phyloP scores from a whole-genome alignment of 2,797 vertebrate genomes.

The Coilia nasus region DNA sequence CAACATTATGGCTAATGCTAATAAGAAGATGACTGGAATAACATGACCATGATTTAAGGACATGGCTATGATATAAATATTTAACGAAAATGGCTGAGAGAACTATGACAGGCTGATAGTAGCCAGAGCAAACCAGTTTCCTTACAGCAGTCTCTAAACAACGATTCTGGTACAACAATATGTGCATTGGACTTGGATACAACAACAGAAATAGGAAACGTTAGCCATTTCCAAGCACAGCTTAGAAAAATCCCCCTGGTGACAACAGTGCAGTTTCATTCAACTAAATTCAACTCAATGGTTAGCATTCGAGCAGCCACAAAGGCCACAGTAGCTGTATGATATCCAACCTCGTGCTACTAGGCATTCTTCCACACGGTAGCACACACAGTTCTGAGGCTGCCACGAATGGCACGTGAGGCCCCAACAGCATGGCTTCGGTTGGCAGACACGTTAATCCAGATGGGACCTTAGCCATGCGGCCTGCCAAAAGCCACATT shows the following conservation, averaged over 20 bases:
- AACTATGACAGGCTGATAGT: neutral
- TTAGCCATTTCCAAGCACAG: neutral
- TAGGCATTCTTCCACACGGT: neutral
- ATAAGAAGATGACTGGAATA: neutral
- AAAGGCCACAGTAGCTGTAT: neutral
- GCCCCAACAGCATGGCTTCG: neutral
- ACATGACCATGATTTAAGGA: too few species aligned
- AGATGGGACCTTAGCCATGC: neutral
- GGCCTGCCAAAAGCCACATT: neutral
- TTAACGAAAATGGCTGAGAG: neutral
- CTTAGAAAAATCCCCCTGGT: neutral
- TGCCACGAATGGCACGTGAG: neutral
- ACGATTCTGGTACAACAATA: neutral
- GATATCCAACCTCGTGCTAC: neutral
- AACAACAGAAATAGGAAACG: neutral
- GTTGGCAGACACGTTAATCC: conserved; percentile 6
- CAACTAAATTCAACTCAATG: neutral
- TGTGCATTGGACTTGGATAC: neutral
- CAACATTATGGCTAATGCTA: neutral
- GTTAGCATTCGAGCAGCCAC: neutral
- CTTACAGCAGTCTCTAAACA: neutral
- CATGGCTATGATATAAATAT: too few species aligned
- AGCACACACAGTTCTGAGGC: neutral
- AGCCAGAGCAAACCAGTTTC: neutral
- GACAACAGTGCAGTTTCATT: neutral